Evolutionary conservation across 1,140 invertebrate species (phyloP).

Genomic region (Drosophila teissieri): DNA sequence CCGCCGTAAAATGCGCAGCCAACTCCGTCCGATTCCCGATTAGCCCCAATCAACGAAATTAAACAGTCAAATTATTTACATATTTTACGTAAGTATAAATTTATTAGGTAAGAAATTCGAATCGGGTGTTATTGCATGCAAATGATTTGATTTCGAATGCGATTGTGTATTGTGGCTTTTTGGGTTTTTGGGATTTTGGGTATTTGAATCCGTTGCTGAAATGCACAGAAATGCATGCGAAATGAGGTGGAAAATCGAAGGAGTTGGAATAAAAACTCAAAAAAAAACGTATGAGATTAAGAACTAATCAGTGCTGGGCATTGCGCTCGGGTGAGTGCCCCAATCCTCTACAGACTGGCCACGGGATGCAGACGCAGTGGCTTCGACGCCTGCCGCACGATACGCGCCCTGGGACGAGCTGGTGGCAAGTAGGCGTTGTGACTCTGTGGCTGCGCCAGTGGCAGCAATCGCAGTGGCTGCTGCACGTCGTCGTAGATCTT

Average conservation of each 20-base stretch:
- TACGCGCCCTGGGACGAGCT: constrained; percentile 51
- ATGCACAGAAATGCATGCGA: constrained; percentile 31
- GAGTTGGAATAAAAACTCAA: not conserved
- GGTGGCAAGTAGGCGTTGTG: constrained; percentile 54
- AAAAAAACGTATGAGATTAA: constrained; percentile 53
- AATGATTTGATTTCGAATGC: constrained; percentile 49
- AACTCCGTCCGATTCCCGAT: not conserved
- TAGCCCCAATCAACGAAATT: constrained; percentile 13
- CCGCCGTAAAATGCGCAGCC: not conserved
- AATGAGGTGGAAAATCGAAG: constrained; percentile 30
- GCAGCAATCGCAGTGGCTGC: not conserved
- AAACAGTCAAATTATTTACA: constrained; percentile 60
- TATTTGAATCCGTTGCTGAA: not conserved
- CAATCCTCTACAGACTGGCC: constrained; percentile 29
- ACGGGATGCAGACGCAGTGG: constrained; percentile 57
- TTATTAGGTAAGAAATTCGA: constrained; percentile 75
- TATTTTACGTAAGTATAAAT: constrained; percentile 59
- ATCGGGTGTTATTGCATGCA: constrained; percentile 42
- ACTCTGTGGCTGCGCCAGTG: not conserved
- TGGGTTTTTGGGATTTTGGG: too few species aligned
- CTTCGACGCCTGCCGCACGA: constrained; percentile 46
- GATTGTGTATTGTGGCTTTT: too few species aligned
- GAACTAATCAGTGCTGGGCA: constrained; percentile 78
- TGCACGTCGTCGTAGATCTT: constrained; percentile 69
- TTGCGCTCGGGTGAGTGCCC: not conserved